Base-by-base conservation (phyloP, 2,797 vertebrate genomes). In the Cyprinodon diabolis region DNA sequence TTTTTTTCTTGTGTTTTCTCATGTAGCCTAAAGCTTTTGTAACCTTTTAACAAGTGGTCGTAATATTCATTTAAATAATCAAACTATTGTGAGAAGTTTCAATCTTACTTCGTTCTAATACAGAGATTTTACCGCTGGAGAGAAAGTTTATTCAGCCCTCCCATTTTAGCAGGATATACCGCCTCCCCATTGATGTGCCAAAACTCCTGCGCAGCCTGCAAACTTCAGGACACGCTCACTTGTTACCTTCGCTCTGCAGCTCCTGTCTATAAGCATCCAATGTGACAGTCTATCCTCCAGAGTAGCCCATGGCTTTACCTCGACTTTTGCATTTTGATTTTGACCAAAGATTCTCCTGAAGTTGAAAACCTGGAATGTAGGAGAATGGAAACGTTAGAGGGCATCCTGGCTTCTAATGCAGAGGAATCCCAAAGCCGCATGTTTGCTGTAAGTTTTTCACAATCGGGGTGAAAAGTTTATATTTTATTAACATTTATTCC, bases 381-480 rank as follows among this genome's bases (percentile, higher is more conserved):
- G 78, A 87, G 54, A 90, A 95, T 94, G 94, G 92, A 84, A 79
- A 79, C 82, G 30, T 75, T 84, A 63, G 76, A 81, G 73, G 85
- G 78, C 68, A 76, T 45, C 65, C 79, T 81, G 62, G 69, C 75
- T 72, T 69, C 84, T 71, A 87, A 81, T 85, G 92, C 84, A 84
- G 52, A 67, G 54, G 80, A 88, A 68, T 71, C 43, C 7, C 85
- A 87, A 78, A 84, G 77, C 86, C 88, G 92, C 77, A 72, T 74
- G 60, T 91, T 91, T 74, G 87, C 89, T 90, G 95, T 95, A 90
- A 96, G 95, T 95, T 80, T 79, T 66, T 79, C 40, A 57, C 11
- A 9, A 13, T 35, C 45, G 0, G 40, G 21, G 11, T 52, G 30
- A 23, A 49, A 19, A 71, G 14, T 6, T 47, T 45, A 10, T 7